Percentiles rank a stretch among this genome's conserved stretches.
Evolutionary conservation across 2,888 invertebrate genomes (phyloP).

Genomic region (Acleris emargana): DNA sequence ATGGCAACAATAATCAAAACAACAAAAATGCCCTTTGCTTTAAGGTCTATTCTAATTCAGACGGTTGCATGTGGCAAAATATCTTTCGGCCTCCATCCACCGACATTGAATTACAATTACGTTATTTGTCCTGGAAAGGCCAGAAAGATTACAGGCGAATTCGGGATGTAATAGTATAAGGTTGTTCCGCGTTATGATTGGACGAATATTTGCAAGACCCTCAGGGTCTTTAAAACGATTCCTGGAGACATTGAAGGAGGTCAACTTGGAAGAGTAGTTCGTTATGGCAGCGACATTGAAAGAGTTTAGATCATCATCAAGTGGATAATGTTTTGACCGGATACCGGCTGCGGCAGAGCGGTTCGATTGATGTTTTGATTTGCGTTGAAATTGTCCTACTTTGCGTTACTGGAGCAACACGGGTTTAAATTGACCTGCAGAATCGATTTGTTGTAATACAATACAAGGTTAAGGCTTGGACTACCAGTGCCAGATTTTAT

Average conservation of each 20-base stretch:
- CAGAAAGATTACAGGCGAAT: conserved; percentile 39
- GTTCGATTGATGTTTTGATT: no score
- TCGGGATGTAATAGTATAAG: conserved; percentile 38
- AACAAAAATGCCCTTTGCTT: no score
- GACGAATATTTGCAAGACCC: conserved; percentile 34
- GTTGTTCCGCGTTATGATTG: conserved; percentile 33
- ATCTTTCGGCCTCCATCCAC: conserved; percentile 31
- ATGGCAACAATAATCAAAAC: no score
- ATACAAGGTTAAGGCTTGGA: no score
- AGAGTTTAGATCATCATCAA: not conserved
- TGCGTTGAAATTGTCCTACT: no score
- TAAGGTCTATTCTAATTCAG: no score
- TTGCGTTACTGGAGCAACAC: no score
- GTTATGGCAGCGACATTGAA: not conserved
- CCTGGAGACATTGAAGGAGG: conserved; percentile 21
- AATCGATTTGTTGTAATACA: no score
- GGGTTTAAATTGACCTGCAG: no score
- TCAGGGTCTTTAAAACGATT: conserved; percentile 22
- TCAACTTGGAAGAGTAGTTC: not conserved
- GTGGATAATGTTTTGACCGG: not conserved
- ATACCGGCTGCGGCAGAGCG: no score
- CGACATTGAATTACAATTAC: conserved; percentile 39
- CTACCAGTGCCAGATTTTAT: no score
- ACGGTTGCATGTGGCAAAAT: conserved; percentile 23
- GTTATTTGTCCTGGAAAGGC: conserved; percentile 38